These are phyloP conservation scores for Lycodopsis pacificus DNA, from an alignment of 2,797 vertebrate species.

Conservation along the genomic window DNA sequence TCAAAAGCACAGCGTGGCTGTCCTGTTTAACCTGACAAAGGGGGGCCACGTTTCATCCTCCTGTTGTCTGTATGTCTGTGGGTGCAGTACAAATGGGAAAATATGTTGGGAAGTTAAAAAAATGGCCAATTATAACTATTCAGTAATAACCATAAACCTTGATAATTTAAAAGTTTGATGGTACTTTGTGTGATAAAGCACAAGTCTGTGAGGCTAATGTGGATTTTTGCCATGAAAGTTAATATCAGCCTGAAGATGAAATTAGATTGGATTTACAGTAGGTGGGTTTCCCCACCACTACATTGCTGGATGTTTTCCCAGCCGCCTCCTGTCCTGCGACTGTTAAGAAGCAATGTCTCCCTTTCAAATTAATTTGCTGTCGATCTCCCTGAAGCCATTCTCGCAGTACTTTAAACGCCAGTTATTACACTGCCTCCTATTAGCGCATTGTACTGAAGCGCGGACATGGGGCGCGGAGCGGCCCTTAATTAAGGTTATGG, in stretches of 20 bases:
- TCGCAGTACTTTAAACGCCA: constrained; percentile 51
- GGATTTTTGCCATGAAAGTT: constrained; percentile 34
- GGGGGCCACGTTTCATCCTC: constrained; percentile 14
- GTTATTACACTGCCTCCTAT: constrained; percentile 49
- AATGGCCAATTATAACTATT: background rate
- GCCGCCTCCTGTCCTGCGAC: constrained; percentile 33
- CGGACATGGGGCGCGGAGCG: constrained; percentile 34
- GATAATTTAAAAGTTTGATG: constrained; percentile 7
- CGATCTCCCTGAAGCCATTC: constrained; percentile 56
- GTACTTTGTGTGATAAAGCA: constrained; percentile 27
- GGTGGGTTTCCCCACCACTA: constrained; percentile 49
- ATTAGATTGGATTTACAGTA: constrained; percentile 45
- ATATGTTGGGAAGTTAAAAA: background rate
- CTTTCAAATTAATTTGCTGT: constrained; percentile 67
- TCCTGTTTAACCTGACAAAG: constrained; percentile 49
- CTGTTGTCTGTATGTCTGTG: background rate
- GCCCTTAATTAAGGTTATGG: constrained; percentile 55
- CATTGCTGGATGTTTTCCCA: constrained; percentile 61
- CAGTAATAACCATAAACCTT: constrained; percentile 18
- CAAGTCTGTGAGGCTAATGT: constrained; percentile 5
- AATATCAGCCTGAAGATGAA: constrained; percentile 29
- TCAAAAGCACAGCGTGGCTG: constrained; percentile 50
- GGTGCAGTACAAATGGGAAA: background rate
- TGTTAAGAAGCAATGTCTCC: constrained; percentile 59
- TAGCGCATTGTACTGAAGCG: constrained; percentile 20